phyloP scores from a whole-genome alignment of 53 echinoderm and acorn worm species.

The Crossaster papposus region DNA sequence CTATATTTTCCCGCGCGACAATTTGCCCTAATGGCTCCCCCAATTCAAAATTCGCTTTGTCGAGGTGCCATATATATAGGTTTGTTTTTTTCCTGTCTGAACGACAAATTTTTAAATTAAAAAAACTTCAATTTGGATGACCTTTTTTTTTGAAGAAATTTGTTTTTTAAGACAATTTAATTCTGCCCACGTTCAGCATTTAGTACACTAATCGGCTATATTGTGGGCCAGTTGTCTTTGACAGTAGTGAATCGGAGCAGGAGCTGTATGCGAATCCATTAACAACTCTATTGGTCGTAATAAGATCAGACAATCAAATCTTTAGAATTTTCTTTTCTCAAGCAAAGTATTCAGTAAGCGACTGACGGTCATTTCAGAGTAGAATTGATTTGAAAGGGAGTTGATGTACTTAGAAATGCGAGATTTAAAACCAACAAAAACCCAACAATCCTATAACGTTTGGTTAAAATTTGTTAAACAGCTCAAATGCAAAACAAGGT shows the following conservation, averaged over 20 bases:
- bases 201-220: neutral
- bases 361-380: neutral
- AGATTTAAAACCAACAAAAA: no score
- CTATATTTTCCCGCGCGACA: constrained; percentile 32
- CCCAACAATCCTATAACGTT: no score
- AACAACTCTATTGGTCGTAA: neutral
- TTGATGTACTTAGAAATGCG: neutral
- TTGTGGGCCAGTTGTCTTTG: neutral
- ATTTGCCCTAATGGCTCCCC: constrained; percentile 17
- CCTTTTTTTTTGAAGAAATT: neutral
- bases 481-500: no score
- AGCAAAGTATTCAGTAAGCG: neutral
- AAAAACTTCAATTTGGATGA: neutral
- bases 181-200: neutral
- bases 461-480: no score
- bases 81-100: neutral
- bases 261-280: neutral
- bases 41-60: neutral
- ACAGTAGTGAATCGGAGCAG: neutral
- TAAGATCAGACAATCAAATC: constrained; percentile 5
- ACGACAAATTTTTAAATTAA: neutral
- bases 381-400: neutral
- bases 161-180: neutral
- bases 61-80: neutral
- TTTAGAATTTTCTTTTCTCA: neutral